Evolutionary conservation across 2,113 vertebrate genomes (phyloP).

Genomic region (Syngnathus floridae): DNA sequence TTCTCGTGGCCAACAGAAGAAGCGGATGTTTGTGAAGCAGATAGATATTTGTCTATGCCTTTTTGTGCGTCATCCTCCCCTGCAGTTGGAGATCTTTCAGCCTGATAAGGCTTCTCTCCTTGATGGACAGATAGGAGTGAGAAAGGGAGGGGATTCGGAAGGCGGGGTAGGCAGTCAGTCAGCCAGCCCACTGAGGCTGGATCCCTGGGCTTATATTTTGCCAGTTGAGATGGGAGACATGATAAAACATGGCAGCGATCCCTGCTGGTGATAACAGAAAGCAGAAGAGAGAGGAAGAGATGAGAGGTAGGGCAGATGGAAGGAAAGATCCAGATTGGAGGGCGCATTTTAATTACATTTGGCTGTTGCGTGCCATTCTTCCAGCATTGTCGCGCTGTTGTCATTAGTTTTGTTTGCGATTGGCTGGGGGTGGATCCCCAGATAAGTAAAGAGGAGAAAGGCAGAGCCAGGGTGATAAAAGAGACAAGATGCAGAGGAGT

Average conservation of each 20-base stretch:
- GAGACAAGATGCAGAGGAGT: conserved; percentile 21
- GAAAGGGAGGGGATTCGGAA: conserved; percentile 17
- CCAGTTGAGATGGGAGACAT: conserved; percentile 72
- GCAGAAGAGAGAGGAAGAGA: conserved; percentile 21
- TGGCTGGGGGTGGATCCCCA: conserved; percentile 49
- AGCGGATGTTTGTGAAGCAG: conserved; percentile 57
- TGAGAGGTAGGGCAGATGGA: conserved; percentile 48
- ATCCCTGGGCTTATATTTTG: conserved; percentile 73
- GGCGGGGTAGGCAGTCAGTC: conserved; percentile 9
- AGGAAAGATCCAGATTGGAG: conserved; percentile 52
- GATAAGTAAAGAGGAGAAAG: conserved; percentile 54
- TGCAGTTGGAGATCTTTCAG: conserved; percentile 65
- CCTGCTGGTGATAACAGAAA: conserved; percentile 49
- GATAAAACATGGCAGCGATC: conserved; percentile 61
- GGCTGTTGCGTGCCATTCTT: conserved; percentile 49
- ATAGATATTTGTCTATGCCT: conserved; percentile 72
- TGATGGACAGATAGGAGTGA: conserved; percentile 62
- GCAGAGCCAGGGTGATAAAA: conserved; percentile 31
- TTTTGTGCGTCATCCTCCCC: conserved; percentile 74
- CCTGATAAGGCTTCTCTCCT: conserved; percentile 65
- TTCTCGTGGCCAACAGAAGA: conserved; percentile 36
- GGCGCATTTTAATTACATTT: conserved; percentile 71
- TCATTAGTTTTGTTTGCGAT: conserved; percentile 51
- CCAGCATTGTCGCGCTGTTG: conserved; percentile 50
- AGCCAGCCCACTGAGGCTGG: conserved; percentile 51